Evolutionary conservation across 2,113 vertebrate genomes (phyloP), one percentile per base, ranked within the genome.

Genomic region (Pituophis catenifer): DNA sequence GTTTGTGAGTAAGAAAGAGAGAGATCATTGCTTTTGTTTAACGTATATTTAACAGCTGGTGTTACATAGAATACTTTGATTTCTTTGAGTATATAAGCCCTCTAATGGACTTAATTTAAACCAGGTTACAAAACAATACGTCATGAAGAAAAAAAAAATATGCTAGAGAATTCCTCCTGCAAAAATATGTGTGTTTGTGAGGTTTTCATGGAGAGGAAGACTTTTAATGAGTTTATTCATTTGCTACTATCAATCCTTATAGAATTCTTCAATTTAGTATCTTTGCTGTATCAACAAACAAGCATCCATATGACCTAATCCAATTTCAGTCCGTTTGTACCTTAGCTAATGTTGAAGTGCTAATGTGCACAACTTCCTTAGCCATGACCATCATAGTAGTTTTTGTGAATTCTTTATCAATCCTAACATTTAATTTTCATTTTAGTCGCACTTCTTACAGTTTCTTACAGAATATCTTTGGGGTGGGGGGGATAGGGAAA

Each of bases 371-470:
- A 53, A 81, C 48, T 26, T 58, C 44, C 24, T 55, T 10, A 12
- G 5, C 11, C 26, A 52, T 10, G 15, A 5, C 11, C 33, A 23
- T 33, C 21, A 4, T 21, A 8, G 7, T n/a, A 24, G 5, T 2
- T 50, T 38, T 13, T n/a, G 23, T 19, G 21, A 29, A 57, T 23
- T 17, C 29, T 53, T 48, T 62, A n/a, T 50, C 10, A 92, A 29
- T 52, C 50, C 3, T 24, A 29, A 10, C 53, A 52, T n/a, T 58
- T 21, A 50, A 24, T 50, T 2, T 21, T 44, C 7, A 89, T 33
- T 85, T 57, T 89, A 57, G 2, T 53, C 24, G 10, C 29, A 0
- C 0, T 24, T 13, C 54, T 11, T 2, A 29, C 50, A 1, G 2
- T 2, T 48, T 48, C 48, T 48, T 48, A 50, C 6, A 50, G 48